Evolutionary conservation across 2,797 vertebrate species (phyloP), one percentile per base, ranked within the genome.

Genomic region (Distichodus sexfasciatus): DNA sequence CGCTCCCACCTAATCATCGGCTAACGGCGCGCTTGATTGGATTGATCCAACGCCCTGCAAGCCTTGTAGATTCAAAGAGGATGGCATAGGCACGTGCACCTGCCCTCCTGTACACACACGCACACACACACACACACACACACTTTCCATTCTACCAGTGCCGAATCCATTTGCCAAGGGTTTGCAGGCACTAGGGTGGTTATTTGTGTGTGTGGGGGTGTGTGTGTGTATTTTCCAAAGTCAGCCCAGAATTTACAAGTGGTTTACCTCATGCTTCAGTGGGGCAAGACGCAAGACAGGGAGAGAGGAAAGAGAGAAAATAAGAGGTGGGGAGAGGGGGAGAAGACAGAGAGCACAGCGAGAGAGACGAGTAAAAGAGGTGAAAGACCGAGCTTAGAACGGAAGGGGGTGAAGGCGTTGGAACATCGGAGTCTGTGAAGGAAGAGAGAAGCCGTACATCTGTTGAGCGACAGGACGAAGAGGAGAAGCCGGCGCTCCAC

Each of bases 1-100:
- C 24, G 26, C 75, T 9, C 7, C 74, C 67, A 75, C 57, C 74
- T 85, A 87, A 88, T 91, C 84, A 86, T 83, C 88, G 74, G 77
- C 60, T 43, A 81, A 83, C 23, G 44, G 74, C 79, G 76, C 83
- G 88, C 69, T 60, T 47, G 74, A 84, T 80, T 77, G 54, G 84
- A 87, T 83, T 85, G 58, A 54, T 89, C 87, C 70, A 78, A 44
- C n/a, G 0, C 50, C n/a, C 50, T 29, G 26, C 31, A 31, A 15
- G 26, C 50, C 26, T 31, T 14, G 1, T 9, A 9, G 17, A 46
- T 9, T 15, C 11, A 17, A 59, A 8, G 35, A 4, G 36, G 63
- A 61, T 33, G 17, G 33, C 9, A 31, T n/a, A 21, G 14, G 55
- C 33, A 44, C 9, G 23, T 5, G 41, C 9, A 44, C 50, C 43